Evolutionary conservation across 2,797 vertebrate species (phyloP), one percentile per base, ranked within the genome.

Genomic region (Enteromius paludinosus): DNA sequence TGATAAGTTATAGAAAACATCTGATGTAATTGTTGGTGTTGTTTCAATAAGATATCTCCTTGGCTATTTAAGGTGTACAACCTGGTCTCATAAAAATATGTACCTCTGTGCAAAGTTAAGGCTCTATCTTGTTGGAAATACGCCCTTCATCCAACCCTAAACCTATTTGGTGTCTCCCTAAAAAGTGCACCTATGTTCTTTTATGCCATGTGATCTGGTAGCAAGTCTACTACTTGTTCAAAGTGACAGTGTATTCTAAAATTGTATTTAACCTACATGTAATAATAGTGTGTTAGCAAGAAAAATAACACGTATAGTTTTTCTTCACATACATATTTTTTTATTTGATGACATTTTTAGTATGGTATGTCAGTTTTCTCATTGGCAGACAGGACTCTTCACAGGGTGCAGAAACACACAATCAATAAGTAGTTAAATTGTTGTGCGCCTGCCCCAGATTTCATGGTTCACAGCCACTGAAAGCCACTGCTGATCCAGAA

Each of bases 351-450:
- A 5, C 11, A 76, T n/a, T 17, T 25, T 38, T 72, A 45, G 33
- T n/a, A 5, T 11, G 38, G 65, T 38, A 62, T 78, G 62, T 75
- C 43, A 54, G 64, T 35, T 45, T 64, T 70, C 69, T 61, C 23
- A 30, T 8, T 69, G 28, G 38, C 66, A 61, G 12, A 25, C n/a
- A 59, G 12, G 74, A 90, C 83, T 84, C 87, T 92, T 89, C 88
- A 89, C 59, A 86, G 87, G 82, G 87, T 85, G 66, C 89, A 89
- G 90, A 72, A 88, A 91, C 84, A 72, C 78, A 83, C 90, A 91
- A 94, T 95, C 94, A 94, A 95, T 95, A 92, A 90, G 86, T 75
- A 82, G 91, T 93, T 94, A 93, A 92, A 93, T 95, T 93, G 92
- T 81, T 81, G 83, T 86, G 69, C 65, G 52, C 87, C 88, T 89